Percentiles rank a stretch among this genome's conserved stretches.
Evolutionary conservation across 2,113 vertebrate genomes (phyloP).

Genomic region (Amphilophus citrinellus): DNA sequence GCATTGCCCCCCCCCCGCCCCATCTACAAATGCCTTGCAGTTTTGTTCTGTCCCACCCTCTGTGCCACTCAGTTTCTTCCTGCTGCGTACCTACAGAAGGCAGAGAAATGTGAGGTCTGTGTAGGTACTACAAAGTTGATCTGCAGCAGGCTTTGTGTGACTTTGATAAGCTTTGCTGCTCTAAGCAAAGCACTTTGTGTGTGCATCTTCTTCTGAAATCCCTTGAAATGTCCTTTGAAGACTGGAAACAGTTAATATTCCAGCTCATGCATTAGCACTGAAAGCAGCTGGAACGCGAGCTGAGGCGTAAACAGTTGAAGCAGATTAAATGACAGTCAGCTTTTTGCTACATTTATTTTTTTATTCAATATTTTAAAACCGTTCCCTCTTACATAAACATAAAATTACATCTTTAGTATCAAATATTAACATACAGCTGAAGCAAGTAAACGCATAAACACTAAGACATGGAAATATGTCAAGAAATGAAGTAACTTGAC

Average conservation of each 20-base stretch:
- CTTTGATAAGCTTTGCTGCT: too few relatives aligned
- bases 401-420: slow-evolving; percentile 10
- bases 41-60: not conserved
- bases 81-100: not conserved
- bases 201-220: not conserved
- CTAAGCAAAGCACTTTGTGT: too few relatives aligned
- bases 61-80: not conserved
- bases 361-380: slow-evolving; percentile 70
- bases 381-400: slow-evolving; percentile 56
- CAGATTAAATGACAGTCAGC: too few relatives aligned
- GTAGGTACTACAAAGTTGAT: not conserved
- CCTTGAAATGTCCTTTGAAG: not conserved
- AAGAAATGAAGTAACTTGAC: not conserved
- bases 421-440: slow-evolving; percentile 62
- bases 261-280: not conserved
- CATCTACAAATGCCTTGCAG: not conserved
- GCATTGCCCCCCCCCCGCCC: too few relatives aligned
- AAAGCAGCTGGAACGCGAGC: not conserved
- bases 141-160: not conserved
- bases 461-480: slow-evolving; percentile 8
- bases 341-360: slow-evolving; percentile 6
- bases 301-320: not conserved
- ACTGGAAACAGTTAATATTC: not conserved
- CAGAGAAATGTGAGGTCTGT: not conserved
- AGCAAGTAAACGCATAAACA: not conserved